Evolutionary conservation across 2,888 invertebrate genomes (phyloP).

Genomic region (Loripinus fragilis): DNA sequence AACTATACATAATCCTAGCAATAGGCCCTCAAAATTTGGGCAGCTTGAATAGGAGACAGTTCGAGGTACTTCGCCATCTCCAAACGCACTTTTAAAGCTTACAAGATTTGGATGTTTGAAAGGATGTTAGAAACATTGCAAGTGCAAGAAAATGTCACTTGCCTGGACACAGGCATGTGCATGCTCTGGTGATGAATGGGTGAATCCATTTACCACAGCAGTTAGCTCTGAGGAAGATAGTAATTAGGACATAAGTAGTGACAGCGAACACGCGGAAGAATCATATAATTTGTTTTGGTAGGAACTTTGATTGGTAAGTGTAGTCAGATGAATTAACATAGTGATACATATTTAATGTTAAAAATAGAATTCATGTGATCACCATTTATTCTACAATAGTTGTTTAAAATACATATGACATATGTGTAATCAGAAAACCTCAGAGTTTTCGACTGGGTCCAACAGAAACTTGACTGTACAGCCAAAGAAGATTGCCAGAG

Average conservation of each 20-base stretch:
- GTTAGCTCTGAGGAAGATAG: background rate
- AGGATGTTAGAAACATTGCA: background rate
- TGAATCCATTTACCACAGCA: background rate
- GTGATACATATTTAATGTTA: no score
- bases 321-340: no score
- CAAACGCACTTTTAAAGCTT: background rate
- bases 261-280: background rate
- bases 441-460: background rate
- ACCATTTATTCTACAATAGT: background rate
- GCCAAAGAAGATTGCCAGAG: background rate
- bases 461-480: background rate
- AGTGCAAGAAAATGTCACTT: slow-evolving; percentile 6
- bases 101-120: no score
- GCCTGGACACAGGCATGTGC: background rate
- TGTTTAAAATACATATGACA: background rate
- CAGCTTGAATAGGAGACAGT: background rate
- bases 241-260: background rate
- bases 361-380: background rate
- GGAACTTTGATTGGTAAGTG: no score
- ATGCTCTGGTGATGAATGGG: background rate
- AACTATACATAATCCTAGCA: no score
- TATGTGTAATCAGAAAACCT: background rate
- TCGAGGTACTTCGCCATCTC: background rate
- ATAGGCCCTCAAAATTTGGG: background rate
- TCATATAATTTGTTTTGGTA: background rate